Conservation (phyloP, 2,888 invertebrate genomes). For the Schizaphis graminum region DNA sequence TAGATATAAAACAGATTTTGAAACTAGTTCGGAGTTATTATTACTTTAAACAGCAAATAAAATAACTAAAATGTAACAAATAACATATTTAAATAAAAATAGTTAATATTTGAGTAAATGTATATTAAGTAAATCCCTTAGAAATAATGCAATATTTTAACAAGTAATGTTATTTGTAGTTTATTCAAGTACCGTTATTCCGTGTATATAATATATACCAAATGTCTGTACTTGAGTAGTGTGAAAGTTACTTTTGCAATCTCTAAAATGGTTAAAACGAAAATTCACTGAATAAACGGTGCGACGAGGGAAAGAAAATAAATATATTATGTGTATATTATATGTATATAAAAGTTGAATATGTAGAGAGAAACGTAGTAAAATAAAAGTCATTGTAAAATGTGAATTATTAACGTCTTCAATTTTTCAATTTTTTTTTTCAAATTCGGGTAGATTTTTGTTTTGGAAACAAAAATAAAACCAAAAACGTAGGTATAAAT, state of each 20-base stretch:
- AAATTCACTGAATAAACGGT: neutral
- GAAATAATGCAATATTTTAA: conserved; percentile 32
- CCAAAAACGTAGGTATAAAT: neutral
- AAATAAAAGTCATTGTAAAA: conserved; percentile 34
- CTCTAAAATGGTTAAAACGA: conserved; percentile 36
- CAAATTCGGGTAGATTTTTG: neutral
- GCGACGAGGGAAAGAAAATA: neutral
- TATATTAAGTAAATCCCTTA: neutral
- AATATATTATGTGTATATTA: neutral
- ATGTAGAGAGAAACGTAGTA: neutral
- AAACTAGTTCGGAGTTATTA: neutral
- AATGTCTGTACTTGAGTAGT: neutral
- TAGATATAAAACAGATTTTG: neutral
- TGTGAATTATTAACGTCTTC: conserved; percentile 34
- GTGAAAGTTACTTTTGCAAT: conserved; percentile 21
- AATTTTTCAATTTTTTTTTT: neutral
- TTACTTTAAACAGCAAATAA: neutral
- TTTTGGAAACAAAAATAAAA: neutral
- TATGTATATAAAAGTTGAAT: neutral
- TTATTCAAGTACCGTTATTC: conserved; percentile 18
- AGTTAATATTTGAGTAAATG: neutral
- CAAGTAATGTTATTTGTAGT: neutral
- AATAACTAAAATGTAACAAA: neutral
- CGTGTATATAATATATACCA: neutral
- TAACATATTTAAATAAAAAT: neutral